Evolutionary conservation across 2,888 invertebrate genomes (phyloP).

Genomic region (Eutolmus rufibarbis): DNA sequence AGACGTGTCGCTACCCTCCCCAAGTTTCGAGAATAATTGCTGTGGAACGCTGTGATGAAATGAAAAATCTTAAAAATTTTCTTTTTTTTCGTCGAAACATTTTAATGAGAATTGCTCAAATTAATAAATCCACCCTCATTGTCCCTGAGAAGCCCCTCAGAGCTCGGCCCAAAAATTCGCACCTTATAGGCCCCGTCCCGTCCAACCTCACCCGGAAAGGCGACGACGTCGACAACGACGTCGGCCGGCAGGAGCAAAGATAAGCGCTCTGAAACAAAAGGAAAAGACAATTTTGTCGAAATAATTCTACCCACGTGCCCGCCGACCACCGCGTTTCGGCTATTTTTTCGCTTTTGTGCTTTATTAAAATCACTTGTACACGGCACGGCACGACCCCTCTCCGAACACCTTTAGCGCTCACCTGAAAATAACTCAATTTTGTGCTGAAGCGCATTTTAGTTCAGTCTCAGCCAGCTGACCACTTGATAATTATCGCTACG

Average conservation of each 20-base stretch:
- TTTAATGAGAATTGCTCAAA: not conserved
- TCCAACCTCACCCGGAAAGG: not conserved
- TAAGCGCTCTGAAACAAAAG: not conserved
- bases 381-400: conserved; percentile 1
- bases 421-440: conserved; percentile 42
- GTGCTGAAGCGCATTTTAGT: conserved; percentile 38
- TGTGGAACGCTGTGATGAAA: not conserved
- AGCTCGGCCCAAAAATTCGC: not conserved
- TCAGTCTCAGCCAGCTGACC: conserved; percentile 42
- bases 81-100: not conserved
- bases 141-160: not conserved
- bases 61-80: not conserved
- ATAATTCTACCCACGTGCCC: conserved; percentile 9
- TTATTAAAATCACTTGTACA: conserved; percentile 10
- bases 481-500: conserved; percentile 40
- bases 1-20: not conserved
- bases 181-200: not conserved
- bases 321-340: not conserved
- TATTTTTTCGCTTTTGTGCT: conserved; percentile 24
- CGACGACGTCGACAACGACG: not conserved
- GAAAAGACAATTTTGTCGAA: not conserved
- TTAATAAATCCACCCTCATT: not conserved
- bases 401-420: conserved; percentile 21
- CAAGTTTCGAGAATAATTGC: not conserved
- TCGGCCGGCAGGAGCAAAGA: not conserved